These are phyloP conservation scores for Caenorhabditis drosophilae DNA, from an alignment of 2,888 invertebrate genomes.

Conservation along the genomic window DNA sequence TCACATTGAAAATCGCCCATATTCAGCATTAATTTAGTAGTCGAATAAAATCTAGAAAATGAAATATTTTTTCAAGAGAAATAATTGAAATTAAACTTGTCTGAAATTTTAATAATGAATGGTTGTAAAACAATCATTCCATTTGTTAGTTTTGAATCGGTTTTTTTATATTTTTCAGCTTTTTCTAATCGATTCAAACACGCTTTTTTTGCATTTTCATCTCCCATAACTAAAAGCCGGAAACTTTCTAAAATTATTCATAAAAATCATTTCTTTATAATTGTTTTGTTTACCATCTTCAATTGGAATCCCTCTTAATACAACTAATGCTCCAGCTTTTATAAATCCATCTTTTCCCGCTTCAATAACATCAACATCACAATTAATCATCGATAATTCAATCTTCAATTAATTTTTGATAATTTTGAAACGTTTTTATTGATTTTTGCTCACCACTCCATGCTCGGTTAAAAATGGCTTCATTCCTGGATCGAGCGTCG, in stretches of 20 bases:
- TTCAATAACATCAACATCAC: slow-evolving; percentile 13
- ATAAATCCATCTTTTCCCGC: slow-evolving; percentile 19
- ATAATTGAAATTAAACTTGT: too few relatives aligned
- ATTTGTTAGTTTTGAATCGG: slow-evolving; percentile 18
- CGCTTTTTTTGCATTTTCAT: slow-evolving; percentile 12
- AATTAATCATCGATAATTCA: slow-evolving; percentile 19
- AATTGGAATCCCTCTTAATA: slow-evolving; percentile 3
- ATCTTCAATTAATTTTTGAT: slow-evolving; percentile 25
- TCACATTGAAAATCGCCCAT: slow-evolving; percentile 19
- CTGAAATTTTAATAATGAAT: slow-evolving; percentile 35
- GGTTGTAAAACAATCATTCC: slow-evolving; percentile 42
- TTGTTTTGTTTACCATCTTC: neutral
- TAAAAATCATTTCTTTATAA: neutral
- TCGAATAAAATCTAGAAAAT: too few relatives aligned
- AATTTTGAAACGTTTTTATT: neutral
- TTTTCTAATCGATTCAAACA: slow-evolving; percentile 21
- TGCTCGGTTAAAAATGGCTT: slow-evolving; percentile 43
- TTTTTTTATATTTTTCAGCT: too few relatives aligned
- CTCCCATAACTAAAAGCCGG: slow-evolving; percentile 28
- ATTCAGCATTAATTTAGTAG: slow-evolving; percentile 24
- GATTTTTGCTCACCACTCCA: slow-evolving; percentile 32
- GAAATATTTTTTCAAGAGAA: too few relatives aligned
- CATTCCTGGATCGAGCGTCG: slow-evolving; percentile 53
- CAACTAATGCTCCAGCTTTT: slow-evolving; percentile 21
- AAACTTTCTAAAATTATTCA: neutral